phyloP scores from a whole-genome alignment of 2,888 invertebrate species.

The Deilephila porcellus region DNA sequence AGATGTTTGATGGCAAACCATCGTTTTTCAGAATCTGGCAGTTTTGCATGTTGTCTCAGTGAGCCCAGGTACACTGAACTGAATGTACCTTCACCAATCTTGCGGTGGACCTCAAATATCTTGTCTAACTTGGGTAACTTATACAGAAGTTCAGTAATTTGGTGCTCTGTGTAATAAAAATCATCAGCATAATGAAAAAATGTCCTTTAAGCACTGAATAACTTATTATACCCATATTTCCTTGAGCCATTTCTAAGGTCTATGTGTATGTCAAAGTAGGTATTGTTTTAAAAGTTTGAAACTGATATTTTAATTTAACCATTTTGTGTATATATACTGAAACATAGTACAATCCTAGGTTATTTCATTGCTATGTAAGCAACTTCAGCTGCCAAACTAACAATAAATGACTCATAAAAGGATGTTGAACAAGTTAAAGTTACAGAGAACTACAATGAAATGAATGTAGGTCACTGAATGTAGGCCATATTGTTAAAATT shows the following conservation, averaged over 20 bases:
- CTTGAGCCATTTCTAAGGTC: not conserved
- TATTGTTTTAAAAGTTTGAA: no score
- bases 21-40: conserved; percentile 75
- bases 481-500: no score
- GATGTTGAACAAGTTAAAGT: no score
- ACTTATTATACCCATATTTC: not conserved
- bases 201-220: not conserved
- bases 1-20: conserved; percentile 94
- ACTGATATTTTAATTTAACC: no score
- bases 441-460: no score
- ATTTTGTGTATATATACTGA: no score
- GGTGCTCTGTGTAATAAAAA: conserved; percentile 58
- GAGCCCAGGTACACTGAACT: conserved; percentile 93
- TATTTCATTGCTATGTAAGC: no score
- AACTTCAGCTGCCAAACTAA: no score
- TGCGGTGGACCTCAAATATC: conserved; percentile 87
- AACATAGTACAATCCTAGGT: no score
- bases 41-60: conserved; percentile 76
- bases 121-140: conserved; percentile 86
- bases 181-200: not conserved
- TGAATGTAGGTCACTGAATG: no score
- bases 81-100: conserved; percentile 94
- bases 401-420: no score
- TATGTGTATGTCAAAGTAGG: no score
- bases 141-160: conserved; percentile 72